Evolutionary conservation across 2,113 vertebrate species (phyloP).

Genomic region (Neogale vison): DNA sequence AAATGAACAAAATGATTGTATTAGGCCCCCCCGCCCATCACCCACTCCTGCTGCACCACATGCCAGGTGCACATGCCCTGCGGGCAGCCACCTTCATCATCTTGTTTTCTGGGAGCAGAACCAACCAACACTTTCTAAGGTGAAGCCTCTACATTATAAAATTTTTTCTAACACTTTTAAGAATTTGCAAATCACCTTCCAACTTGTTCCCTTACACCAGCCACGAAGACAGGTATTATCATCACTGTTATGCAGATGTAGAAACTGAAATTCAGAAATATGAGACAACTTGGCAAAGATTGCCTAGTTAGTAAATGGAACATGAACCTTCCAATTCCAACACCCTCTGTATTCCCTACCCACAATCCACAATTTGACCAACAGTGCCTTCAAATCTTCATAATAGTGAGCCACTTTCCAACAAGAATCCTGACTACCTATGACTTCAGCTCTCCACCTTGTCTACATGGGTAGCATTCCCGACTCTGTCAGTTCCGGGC

Average conservation of each 20-base stretch:
- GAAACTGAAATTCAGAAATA: slow-evolving; percentile 21
- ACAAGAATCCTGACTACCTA: background rate
- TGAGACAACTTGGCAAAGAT: background rate
- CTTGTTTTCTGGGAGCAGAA: background rate
- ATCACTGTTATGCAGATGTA: background rate
- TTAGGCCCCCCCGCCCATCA: background rate
- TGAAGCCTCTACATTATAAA: background rate
- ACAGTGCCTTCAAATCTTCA: background rate
- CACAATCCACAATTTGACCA: background rate
- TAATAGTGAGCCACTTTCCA: background rate
- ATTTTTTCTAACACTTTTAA: background rate
- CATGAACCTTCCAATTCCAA: background rate
- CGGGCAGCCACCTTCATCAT: background rate
- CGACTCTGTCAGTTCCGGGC: fast-evolving
- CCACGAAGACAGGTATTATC: background rate
- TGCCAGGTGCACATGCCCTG: fast-evolving
- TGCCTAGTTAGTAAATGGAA: background rate
- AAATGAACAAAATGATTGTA: background rate
- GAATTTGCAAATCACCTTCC: background rate
- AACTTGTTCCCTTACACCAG: background rate
- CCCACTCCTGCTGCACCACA: background rate
- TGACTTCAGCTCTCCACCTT: background rate
- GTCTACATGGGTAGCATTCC: background rate
- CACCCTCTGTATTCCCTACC: background rate
- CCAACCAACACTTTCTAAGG: background rate